Conservation (phyloP, 2,888 invertebrate species). For the Bugula neritina region DNA sequence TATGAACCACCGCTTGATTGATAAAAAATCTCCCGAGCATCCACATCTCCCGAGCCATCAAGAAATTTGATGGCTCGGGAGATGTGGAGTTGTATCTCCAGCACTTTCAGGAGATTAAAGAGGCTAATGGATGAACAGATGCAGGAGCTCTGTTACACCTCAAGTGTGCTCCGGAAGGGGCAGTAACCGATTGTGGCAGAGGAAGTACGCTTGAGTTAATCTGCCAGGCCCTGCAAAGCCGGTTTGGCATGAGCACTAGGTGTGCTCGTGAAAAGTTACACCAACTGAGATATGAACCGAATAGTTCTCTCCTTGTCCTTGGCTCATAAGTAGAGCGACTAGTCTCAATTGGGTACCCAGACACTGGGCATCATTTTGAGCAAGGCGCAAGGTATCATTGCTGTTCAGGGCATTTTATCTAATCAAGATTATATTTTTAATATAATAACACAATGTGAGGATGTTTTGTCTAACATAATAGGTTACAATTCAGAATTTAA, state of each 20-base stretch:
- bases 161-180: not conserved
- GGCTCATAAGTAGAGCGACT: too few relatives aligned
- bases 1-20: too few relatives aligned
- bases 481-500: not conserved
- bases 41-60: too few relatives aligned
- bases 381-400: not conserved
- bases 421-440: not conserved
- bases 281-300: too few relatives aligned
- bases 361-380: not conserved
- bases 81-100: too few relatives aligned
- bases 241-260: not conserved
- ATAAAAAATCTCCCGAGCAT: too few relatives aligned
- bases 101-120: too few relatives aligned
- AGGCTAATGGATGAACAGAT: not conserved
- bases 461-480: not conserved
- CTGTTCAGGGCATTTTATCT: not conserved
- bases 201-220: too few relatives aligned
- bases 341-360: too few relatives aligned
- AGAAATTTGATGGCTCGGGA: too few relatives aligned
- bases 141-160: not conserved
- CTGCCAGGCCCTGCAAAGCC: not conserved
- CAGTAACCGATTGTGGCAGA: too few relatives aligned
- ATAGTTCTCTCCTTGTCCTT: too few relatives aligned
- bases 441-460: not conserved
- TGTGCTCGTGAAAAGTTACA: not conserved